These are phyloP conservation scores for Phortica variegata DNA, from an alignment of 1,140 invertebrate genomes.

Conservation along the genomic window DNA sequence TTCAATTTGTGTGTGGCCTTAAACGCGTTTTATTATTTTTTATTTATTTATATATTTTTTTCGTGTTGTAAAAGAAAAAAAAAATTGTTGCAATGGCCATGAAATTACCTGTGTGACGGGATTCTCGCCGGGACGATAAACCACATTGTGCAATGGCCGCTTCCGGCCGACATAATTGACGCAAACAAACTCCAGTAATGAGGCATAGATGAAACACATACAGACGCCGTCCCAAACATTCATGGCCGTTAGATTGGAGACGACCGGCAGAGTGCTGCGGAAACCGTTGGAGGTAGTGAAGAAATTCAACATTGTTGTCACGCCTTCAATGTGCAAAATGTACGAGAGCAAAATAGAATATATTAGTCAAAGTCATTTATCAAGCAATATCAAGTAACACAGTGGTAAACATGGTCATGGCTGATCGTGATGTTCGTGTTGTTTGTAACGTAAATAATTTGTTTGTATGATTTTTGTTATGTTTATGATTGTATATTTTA, in stretches of 20 bases:
- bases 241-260: slow-evolving; percentile 91
- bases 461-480: neutral
- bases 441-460: slow-evolving; percentile 22
- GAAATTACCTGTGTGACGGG: slow-evolving; percentile 81
- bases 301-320: slow-evolving; percentile 97
- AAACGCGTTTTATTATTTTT: neutral
- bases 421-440: too few relatives aligned
- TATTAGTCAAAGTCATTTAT: slow-evolving; percentile 21
- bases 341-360: slow-evolving; percentile 21
- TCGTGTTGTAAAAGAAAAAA: too few relatives aligned
- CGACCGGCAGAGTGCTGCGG: slow-evolving; percentile 85
- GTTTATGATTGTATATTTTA: neutral
- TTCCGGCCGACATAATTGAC: slow-evolving; percentile 94
- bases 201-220: slow-evolving; percentile 96
- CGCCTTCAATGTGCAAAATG: slow-evolving; percentile 62
- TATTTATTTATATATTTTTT: slow-evolving; percentile 21
- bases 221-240: slow-evolving; percentile 95
- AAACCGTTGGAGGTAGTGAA: slow-evolving; percentile 92
- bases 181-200: slow-evolving; percentile 88
- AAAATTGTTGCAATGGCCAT: slow-evolving; percentile 5
- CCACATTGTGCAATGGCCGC: slow-evolving; percentile 81
- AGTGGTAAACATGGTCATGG: too few relatives aligned
- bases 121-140: slow-evolving; percentile 85
- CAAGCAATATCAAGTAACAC: too few relatives aligned
- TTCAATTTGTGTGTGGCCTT: neutral